Percentiles rank a stretch among this genome's conserved stretches.
Conservation (phyloP, 2,888 invertebrate genomes). For the Lissonota sp. region DNA sequence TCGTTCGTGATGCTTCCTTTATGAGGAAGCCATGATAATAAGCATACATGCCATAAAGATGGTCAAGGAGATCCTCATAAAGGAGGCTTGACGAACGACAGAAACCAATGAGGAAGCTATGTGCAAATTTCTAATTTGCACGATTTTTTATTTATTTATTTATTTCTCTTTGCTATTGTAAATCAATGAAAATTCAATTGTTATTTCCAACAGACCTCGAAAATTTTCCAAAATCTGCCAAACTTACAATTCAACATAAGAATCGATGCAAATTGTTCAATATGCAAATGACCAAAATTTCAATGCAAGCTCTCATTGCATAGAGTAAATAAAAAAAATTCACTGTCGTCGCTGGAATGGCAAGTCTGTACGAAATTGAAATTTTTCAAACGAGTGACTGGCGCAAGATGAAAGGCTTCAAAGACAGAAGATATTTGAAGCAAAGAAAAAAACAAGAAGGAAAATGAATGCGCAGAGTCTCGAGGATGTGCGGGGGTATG, state of each 20-base stretch:
- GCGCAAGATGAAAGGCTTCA: not conserved
- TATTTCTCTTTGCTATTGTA: not conserved
- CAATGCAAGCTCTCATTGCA: slow-evolving; percentile 7
- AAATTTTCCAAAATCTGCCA: not conserved
- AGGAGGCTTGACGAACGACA: no score
- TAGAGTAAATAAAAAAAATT: not conserved
- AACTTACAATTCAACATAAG: not conserved
- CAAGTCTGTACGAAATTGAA: slow-evolving; percentile 6
- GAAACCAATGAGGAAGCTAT: no score
- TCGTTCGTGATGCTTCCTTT: slow-evolving; percentile 25
- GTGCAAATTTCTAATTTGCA: no score
- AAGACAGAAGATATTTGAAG: slow-evolving; percentile 22
- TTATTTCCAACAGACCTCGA: not conserved
- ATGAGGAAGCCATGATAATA: no score
- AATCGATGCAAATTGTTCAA: slow-evolving; percentile 15
- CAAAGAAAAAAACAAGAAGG: not conserved
- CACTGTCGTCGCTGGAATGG: slow-evolving; percentile 1
- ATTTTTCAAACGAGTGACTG: slow-evolving; percentile 11
- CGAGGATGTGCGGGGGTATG: not conserved
- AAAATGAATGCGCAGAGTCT: not conserved
- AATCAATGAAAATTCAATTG: no score
- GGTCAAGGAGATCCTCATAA: no score
- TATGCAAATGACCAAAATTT: slow-evolving; percentile 14
- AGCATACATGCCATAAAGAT: no score
- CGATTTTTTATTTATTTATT: not conserved